Evolutionary conservation across 2,888 invertebrate genomes (phyloP), one percentile per base, ranked within the genome.

Genomic region (Eupithecia insigniata): DNA sequence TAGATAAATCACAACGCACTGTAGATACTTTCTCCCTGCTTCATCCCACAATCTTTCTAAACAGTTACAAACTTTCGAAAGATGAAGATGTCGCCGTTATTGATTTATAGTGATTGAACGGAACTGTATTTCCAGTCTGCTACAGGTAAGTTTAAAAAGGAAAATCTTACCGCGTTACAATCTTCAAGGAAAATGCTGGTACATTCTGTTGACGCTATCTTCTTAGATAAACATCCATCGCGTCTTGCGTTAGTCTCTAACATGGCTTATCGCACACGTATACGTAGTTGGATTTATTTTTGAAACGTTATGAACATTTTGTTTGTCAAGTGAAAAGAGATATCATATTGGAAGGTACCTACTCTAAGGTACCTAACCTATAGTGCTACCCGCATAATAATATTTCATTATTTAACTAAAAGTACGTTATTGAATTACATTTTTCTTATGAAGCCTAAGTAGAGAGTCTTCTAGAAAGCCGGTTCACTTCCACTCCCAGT

Each of bases 171-270:
- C 62, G 28, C 10, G 66, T 62, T 69, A 43, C 36, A 71, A 66
- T 55, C 65, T 66, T 62, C 68, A 68, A 61, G 62, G 71, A 65
- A 74, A 74, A 66, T 66, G 67, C 72, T 74, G 60, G 28, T 61
- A 61, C 30, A 68, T 70, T 69, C 66, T 77, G 74, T 74, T 75
- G 70, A 78, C 69, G 67, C 66, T 75, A 77, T 74, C 72, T 69
- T 68, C 71, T 60, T 66, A 72, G 76, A 78, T 78, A 77, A 76
- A 77, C 76, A 79, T 77, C 66, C 67, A 73, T 58, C 73, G 60
- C 71, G 66, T 62, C 60, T 69, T 46, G 55, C 39, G 61, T 64
- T 70, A 55, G 70, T 67, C 69, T 73, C 51, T 68, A 65, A 68
- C 69, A 74, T 66, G 39, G 62, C 65, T 68, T 71, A 67, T 66